Evolutionary conservation across 1,140 invertebrate species (phyloP).

Genomic region (Drosophila biarmipes): DNA sequence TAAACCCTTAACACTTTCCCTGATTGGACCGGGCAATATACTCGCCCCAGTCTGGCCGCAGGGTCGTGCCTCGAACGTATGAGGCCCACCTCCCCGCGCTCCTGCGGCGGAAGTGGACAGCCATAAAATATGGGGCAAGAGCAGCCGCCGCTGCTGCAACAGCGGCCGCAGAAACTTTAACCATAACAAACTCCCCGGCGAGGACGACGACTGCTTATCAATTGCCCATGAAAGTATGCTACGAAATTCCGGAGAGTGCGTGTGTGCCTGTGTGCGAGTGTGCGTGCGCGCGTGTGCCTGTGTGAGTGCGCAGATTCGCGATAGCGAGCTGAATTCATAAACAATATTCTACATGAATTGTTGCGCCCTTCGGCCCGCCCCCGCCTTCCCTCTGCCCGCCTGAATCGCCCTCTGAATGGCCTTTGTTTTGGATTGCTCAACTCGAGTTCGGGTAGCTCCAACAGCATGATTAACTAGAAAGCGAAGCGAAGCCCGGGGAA

Average conservation of each 20-base stretch:
- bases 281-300: constrained; percentile 5
- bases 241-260: constrained; percentile 12
- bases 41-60: not conserved
- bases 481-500: not conserved
- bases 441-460: constrained; percentile 14
- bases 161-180: constrained; percentile 52
- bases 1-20: constrained; percentile 64
- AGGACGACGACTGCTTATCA: constrained; percentile 57
- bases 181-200: constrained; percentile 54
- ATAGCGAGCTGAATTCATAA: constrained; percentile 67
- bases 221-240: constrained; percentile 56
- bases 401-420: constrained; percentile 4
- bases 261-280: not conserved
- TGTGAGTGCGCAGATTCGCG: constrained; percentile 44
- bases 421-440: constrained; percentile 27
- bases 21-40: constrained; percentile 39
- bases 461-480: constrained; percentile 26
- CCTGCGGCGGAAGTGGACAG: constrained; percentile 56
- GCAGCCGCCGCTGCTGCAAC: constrained; percentile 8
- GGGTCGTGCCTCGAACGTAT: not conserved
- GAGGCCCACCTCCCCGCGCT: not conserved
- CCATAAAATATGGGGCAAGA: constrained; percentile 60
- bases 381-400: constrained; percentile 4
- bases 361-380: constrained; percentile 42
- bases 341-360: constrained; percentile 71